A percentile compares a stretch with the other conserved stretches of the same genome.
Conservation (phyloP, 2,113 vertebrate species). For the Chionodraco myersi region DNA sequence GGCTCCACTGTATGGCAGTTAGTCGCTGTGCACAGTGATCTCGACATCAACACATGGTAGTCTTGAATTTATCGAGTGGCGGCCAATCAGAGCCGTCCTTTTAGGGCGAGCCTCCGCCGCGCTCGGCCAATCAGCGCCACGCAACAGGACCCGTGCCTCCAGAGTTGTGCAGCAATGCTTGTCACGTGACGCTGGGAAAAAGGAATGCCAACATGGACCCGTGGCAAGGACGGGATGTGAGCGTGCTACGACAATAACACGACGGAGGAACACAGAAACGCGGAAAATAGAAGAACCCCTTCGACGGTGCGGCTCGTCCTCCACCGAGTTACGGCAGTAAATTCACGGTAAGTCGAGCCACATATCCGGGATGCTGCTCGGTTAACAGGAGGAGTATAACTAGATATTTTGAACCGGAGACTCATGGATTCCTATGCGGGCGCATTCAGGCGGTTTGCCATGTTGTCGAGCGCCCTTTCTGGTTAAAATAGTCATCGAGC, state of each 20-base stretch:
- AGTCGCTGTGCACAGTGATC: neutral
- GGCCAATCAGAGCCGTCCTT: conserved; percentile 74
- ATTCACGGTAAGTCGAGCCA: conserved; percentile 55
- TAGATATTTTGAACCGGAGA: conserved; percentile 70
- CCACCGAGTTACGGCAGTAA: neutral
- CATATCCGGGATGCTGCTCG: neutral
- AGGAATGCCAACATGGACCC: conserved; percentile 88
- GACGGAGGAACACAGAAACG: conserved; percentile 37
- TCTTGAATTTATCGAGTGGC: conserved; percentile 45
- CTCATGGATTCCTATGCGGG: conserved; percentile 47
- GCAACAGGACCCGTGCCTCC: conserved; percentile 72
- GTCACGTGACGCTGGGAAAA: conserved; percentile 83
- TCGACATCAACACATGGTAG: conserved; percentile 73
- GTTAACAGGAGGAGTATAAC: conserved; percentile 21
- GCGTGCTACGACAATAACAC: conserved; percentile 71
- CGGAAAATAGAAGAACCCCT: neutral
- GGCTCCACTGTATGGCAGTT: conserved; percentile 18
- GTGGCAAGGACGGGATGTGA: conserved; percentile 81
- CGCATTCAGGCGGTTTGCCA: conserved; percentile 4
- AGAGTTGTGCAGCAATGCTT: conserved; percentile 73
- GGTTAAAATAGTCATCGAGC: too few species aligned
- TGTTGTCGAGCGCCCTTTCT: neutral
- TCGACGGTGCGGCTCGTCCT: conserved; percentile 24
- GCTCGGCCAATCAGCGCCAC: conserved; percentile 69
- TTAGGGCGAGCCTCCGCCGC: conserved; percentile 82